These are phyloP conservation scores for Barnardius zonarius DNA, from an alignment of 2,113 vertebrate genomes.

Conservation along the genomic window DNA sequence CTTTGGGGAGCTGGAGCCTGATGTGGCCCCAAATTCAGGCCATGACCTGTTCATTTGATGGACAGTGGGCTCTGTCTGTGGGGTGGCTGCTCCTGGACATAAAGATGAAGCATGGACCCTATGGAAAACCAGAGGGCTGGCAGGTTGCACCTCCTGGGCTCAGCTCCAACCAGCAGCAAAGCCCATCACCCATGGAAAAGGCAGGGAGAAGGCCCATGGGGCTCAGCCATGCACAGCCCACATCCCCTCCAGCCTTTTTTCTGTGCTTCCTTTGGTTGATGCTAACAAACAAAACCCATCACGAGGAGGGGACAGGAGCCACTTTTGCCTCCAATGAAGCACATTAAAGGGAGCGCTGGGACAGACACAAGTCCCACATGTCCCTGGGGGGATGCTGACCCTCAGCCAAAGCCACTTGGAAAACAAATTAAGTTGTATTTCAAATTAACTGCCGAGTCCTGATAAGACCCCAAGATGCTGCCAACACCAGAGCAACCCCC, in stretches of 20 bases:
- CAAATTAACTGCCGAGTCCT: background rate
- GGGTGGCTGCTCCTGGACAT: background rate
- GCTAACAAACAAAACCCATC: background rate
- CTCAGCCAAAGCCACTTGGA: background rate
- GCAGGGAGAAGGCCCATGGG: background rate
- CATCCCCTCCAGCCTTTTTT: background rate
- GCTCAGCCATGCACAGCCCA: background rate
- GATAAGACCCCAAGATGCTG: background rate
- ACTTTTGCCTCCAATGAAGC: background rate
- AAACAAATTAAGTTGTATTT: background rate
- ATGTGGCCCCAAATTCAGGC: background rate
- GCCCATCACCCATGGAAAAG: accelerated
- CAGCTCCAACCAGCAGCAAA: background rate
- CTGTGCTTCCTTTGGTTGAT: accelerated
- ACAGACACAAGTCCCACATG: background rate
- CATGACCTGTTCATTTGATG: background rate
- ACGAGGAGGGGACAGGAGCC: background rate
- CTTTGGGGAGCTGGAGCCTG: background rate
- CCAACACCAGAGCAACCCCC: background rate
- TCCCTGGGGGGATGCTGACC: background rate
- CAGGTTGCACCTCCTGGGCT: background rate
- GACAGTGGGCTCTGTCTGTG: background rate
- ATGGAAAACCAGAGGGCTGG: background rate
- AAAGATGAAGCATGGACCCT: accelerated
- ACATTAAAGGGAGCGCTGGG: background rate